Evolutionary conservation across 1,140 invertebrate species (phyloP), one percentile per base, ranked within the genome.

Genomic region (Cherax destructor): DNA sequence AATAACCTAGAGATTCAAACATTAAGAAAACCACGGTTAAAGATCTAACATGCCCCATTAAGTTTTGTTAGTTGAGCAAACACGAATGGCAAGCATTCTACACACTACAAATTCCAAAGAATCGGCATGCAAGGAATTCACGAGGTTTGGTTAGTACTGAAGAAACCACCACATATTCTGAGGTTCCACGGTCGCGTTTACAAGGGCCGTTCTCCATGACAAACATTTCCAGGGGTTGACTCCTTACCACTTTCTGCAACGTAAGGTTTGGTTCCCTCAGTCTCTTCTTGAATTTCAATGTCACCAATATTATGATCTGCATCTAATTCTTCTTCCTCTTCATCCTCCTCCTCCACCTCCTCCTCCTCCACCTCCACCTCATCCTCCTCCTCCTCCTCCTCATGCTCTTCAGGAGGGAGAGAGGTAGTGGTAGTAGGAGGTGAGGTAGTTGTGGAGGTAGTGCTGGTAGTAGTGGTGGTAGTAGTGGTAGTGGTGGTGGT

Each of bases 161-260:
- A 74, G 24, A 74, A 74, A 74, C 52, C 79, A 81, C 79, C 79
- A 83, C 61, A 83, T 61, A 18, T 11, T 69, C 61, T 52, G 50
- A 30, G 41, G 16, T 61, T 76, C 50, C 56, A 24, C 77, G 30
- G 30, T 78, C 24, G 41, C 16, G 72, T 59, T 24, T 74, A 21
- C 6, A 24, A 47, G 84, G 50, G 11, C 9, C 69, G 84, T 50
- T 85, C 72, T 85, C 61, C 49, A n/a, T 85, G 83, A 49, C 59
- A 84, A 41, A 41, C 41, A n/a, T 65, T 52, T 69, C 24, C 56
- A 56, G 21, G 50, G n/a, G 85, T 78, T 86, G 59, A 41, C 74
- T 86, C 56, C 85, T 86, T 86, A 86, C 85, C 85, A 59, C 85
- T 86, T 16, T 78, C 85, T 16, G 85, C 85, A 52, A 86, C 85